Evolutionary conservation across 2,113 vertebrate species (phyloP).

Genomic region (Sorex fumeus): DNA sequence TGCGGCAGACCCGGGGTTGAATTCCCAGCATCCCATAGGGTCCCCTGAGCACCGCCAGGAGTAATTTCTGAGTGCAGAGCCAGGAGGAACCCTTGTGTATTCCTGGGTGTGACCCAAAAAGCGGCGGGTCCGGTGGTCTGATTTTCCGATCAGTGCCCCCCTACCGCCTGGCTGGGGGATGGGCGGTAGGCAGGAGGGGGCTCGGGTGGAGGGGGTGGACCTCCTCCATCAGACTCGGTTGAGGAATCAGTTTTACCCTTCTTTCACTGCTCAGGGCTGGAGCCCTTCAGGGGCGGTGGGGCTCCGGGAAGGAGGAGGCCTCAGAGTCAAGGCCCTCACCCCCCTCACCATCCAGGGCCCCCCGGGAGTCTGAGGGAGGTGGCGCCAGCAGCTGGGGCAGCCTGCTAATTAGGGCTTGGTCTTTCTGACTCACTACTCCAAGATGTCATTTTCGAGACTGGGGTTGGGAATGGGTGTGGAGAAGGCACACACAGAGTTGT

Average conservation of each 20-base stretch:
- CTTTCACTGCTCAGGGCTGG: background rate
- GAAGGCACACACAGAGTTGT: conserved; percentile 86
- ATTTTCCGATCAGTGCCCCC: background rate
- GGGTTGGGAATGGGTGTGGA: conserved; percentile 67
- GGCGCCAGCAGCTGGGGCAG: conserved; percentile 74
- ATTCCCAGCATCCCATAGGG: too few relatives aligned
- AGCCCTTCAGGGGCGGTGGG: background rate
- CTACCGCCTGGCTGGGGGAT: too few relatives aligned
- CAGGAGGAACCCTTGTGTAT: too few relatives aligned
- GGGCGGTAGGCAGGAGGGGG: background rate
- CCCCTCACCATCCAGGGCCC: background rate
- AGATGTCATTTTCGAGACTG: conserved; percentile 88
- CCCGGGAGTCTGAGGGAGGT: conserved; percentile 47
- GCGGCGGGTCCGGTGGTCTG: background rate
- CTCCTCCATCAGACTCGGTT: background rate
- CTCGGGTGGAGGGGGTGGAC: background rate
- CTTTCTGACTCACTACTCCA: conserved; percentile 87
- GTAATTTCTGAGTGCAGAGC: too few relatives aligned
- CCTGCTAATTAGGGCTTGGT: conserved; percentile 89
- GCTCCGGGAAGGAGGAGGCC: background rate
- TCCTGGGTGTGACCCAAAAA: too few relatives aligned
- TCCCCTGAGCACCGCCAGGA: too few relatives aligned
- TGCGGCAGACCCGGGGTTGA: too few relatives aligned
- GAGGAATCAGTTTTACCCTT: background rate
- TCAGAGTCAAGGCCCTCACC: background rate